These are phyloP conservation scores for Telmatochromis sp. DNA, from an alignment of 2,113 vertebrate species.

Conservation along the genomic window DNA sequence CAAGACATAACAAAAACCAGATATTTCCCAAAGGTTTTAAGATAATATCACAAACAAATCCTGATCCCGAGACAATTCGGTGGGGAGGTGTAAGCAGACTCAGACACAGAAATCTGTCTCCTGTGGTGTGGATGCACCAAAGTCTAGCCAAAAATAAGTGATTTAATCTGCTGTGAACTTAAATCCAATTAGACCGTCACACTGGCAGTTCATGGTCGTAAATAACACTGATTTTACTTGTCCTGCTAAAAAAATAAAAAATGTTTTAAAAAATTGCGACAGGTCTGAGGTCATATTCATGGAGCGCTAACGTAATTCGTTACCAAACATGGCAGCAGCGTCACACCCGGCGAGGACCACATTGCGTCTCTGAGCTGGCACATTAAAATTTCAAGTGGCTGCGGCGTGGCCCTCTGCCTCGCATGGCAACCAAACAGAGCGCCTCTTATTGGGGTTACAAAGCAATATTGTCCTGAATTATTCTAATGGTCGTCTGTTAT, in stretches of 20 bases:
- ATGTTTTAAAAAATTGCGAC: background rate
- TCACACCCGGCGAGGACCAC: background rate
- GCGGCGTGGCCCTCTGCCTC: background rate
- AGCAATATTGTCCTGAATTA: conserved; percentile 47
- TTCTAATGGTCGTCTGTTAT: conserved; percentile 23
- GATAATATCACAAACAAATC: background rate
- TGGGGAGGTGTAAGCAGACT: rapidly evolving
- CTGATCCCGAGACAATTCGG: background rate
- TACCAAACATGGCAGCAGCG: background rate
- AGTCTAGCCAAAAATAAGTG: background rate
- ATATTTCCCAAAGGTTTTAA: background rate
- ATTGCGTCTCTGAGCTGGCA: background rate
- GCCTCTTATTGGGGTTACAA: conserved; percentile 36
- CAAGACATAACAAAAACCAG: background rate
- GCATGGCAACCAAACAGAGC: conserved; percentile 22
- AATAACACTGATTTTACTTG: background rate
- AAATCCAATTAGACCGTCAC: background rate
- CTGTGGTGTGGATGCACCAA: background rate
- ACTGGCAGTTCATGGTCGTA: background rate
- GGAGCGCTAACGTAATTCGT: background rate
- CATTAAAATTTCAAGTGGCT: conserved; percentile 3
- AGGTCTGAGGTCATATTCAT: background rate
- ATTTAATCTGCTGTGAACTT: background rate
- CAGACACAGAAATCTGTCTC: background rate
- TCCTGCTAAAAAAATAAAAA: rapidly evolving